Conservation (phyloP, 2,113 vertebrate genomes). For the Alligator mississippiensis region DNA sequence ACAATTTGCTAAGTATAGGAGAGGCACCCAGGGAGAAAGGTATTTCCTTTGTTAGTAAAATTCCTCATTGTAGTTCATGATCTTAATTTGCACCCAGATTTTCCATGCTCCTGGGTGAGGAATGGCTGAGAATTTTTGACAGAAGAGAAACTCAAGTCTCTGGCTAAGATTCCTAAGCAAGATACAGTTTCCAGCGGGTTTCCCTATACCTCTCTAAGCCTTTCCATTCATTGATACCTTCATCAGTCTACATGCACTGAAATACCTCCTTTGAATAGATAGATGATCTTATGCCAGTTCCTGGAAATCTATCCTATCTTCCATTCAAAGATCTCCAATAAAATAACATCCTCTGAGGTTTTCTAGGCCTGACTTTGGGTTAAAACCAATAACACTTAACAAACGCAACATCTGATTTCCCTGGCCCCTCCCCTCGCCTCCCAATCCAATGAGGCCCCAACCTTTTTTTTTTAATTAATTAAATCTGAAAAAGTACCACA, state of each 20-base stretch:
- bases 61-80: not conserved
- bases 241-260: not conserved
- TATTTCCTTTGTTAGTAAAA: not conserved
- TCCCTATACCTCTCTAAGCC: not conserved
- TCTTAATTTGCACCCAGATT: not conserved
- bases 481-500: not conserved
- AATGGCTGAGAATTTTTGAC: not conserved
- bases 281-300: not conserved
- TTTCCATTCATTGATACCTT: not conserved
- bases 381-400: not conserved
- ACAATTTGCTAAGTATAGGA: conserved; percentile 9
- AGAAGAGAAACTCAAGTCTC: not conserved
- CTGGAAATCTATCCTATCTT: not conserved
- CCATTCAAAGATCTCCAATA: not conserved
- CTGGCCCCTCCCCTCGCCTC: not conserved
- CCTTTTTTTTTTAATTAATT: not conserved
- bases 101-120: not conserved
- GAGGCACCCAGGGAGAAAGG: not conserved
- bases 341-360: not conserved
- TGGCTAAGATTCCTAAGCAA: not conserved
- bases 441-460: no score
- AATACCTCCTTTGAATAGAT: not conserved
- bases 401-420: not conserved
- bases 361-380: not conserved
- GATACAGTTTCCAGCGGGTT: not conserved